These are phyloP conservation scores for Bombyx mori DNA, from an alignment of 1,140 invertebrate genomes.

Conservation along the genomic window DNA sequence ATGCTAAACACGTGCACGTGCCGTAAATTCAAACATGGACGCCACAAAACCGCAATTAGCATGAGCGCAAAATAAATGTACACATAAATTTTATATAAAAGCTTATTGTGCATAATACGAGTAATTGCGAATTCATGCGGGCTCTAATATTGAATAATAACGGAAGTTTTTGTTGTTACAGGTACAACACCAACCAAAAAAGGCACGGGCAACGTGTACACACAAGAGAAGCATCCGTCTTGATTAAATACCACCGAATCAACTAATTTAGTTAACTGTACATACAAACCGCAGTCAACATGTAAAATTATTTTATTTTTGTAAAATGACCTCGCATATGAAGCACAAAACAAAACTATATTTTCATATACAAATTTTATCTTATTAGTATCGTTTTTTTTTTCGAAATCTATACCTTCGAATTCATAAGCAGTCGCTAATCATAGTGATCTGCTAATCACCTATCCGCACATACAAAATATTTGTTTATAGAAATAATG, in stretches of 20 bases:
- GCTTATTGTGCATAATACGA: too few relatives aligned
- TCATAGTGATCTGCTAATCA: too few relatives aligned
- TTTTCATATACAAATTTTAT: constrained; percentile 31
- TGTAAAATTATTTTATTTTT: constrained; percentile 24
- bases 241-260: constrained; percentile 30
- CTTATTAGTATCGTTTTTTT: constrained; percentile 5
- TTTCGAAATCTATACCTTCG: background rate
- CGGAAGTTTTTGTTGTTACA: constrained; percentile 35
- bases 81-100: constrained; percentile 31
- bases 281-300: constrained; percentile 33
- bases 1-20: constrained; percentile 38
- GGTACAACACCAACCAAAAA: constrained; percentile 38
- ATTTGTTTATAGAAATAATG: constrained; percentile 5
- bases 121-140: too few relatives aligned
- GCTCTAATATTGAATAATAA: constrained; percentile 2
- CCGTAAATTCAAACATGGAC: constrained; percentile 57
- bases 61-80: constrained; percentile 27
- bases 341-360: constrained; percentile 29
- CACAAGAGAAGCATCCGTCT: constrained; percentile 50
- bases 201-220: constrained; percentile 58
- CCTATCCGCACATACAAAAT: too few relatives aligned
- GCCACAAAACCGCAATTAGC: constrained; percentile 59
- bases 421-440: too few relatives aligned
- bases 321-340: constrained; percentile 41
- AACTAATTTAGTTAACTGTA: constrained; percentile 15